Conservation (phyloP, 2,888 invertebrate genomes). For the Epinotia bilunana region DNA sequence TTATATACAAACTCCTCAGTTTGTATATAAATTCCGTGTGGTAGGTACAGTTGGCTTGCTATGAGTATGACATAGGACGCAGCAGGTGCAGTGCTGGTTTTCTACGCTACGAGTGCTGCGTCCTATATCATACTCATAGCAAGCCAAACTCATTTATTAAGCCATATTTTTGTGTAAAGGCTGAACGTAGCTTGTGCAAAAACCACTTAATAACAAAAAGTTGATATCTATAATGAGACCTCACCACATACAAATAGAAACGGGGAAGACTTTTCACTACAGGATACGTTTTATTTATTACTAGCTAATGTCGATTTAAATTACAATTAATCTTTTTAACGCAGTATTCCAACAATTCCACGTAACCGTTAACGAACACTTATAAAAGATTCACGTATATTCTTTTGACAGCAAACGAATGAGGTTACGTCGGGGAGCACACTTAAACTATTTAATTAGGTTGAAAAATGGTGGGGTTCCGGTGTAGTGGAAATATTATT, state of each 20-base stretch:
- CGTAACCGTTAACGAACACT: conserved; percentile 17
- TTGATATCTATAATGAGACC: background rate
- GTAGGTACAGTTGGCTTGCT: no score
- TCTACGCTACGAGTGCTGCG: no score
- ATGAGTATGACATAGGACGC: no score
- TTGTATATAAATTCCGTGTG: no score
- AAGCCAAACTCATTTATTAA: background rate
- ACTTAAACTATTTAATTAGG: conserved; percentile 59
- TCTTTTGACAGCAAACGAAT: conserved; percentile 33
- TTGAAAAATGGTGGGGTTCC: conserved; percentile 56
- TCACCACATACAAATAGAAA: background rate
- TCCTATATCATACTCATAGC: background rate
- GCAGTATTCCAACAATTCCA: conserved; percentile 13
- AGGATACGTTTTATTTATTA: background rate
- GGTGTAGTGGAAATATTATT: conserved; percentile 9
- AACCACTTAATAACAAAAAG: no score
- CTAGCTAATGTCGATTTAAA: conserved; percentile 21
- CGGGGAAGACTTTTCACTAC: background rate
- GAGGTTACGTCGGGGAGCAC: conserved; percentile 39
- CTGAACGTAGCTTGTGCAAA: no score
- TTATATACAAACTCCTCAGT: no score
- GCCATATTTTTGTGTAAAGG: background rate
- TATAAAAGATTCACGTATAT: conserved; percentile 26
- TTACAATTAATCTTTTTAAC: conserved; percentile 7
- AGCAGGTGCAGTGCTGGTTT: no score